Evolutionary conservation across 92 coral and sea anemone genomes (phyloP).

Genomic region (Porites evermanni): DNA sequence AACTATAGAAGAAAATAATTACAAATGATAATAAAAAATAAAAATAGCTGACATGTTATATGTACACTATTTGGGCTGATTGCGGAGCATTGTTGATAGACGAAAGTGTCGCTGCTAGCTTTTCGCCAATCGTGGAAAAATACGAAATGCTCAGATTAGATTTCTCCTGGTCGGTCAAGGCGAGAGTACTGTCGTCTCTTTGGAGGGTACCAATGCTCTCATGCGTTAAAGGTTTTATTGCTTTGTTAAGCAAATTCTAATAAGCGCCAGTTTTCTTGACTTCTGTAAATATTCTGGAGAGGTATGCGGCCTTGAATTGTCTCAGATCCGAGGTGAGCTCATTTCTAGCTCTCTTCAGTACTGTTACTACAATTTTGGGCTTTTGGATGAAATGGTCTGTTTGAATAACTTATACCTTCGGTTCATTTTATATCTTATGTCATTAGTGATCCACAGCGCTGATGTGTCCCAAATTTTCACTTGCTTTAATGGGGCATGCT

Average conservation of each 20-base stretch:
- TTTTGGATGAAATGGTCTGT: not conserved
- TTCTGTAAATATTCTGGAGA: constrained; percentile 2
- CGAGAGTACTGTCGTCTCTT: constrained; percentile 17
- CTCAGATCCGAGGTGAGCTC: constrained; percentile 13
- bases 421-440: constrained; percentile 4
- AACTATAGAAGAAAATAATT: too few species aligned
- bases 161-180: constrained; percentile 33
- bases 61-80: too few species aligned
- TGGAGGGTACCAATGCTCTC: constrained; percentile 21
- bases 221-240: constrained; percentile 3
- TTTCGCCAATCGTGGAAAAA: constrained; percentile 33
- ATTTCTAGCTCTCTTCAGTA: not conserved
- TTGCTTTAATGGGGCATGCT: constrained; percentile 9
- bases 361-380: not conserved
- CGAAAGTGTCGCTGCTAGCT: not conserved
- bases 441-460: constrained; percentile 16
- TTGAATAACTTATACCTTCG: constrained; percentile 20
- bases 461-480: constrained; percentile 1
- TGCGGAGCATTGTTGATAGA: too few species aligned
- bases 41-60: too few species aligned
- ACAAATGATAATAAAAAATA: too few species aligned
- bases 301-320: constrained; percentile 26
- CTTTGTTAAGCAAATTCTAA: constrained; percentile 5
- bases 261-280: not conserved
- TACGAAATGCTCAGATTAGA: constrained; percentile 18